A percentile compares a stretch with the other conserved stretches of the same genome.
These are phyloP conservation scores for Eupithecia centaureata DNA, from an alignment of 2,888 invertebrate species.

Conservation along the genomic window DNA sequence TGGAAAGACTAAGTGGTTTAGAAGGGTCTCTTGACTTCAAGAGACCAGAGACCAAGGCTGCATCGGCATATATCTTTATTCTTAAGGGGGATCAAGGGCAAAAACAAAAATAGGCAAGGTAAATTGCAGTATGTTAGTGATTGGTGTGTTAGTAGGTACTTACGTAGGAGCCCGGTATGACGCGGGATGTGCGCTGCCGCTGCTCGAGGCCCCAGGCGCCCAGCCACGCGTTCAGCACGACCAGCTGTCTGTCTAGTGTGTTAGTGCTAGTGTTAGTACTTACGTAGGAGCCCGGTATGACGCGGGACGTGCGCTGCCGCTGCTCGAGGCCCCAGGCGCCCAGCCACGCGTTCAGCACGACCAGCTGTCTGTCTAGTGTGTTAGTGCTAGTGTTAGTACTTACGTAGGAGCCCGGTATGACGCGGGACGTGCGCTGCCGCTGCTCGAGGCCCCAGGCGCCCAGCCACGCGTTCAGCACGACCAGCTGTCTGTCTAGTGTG, in stretches of 20 bases:
- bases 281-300: slow-evolving; percentile 81
- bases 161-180: slow-evolving; percentile 81
- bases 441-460: slow-evolving; percentile 86
- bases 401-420: slow-evolving; percentile 81
- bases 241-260: slow-evolving; percentile 84
- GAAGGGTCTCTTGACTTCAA: too few species aligned
- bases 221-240: slow-evolving; percentile 88
- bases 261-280: too few species aligned
- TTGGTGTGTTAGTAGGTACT: slow-evolving; percentile 24
- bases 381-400: too few species aligned
- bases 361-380: slow-evolving; percentile 84
- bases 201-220: slow-evolving; percentile 86
- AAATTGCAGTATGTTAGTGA: too few species aligned
- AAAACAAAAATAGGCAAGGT: too few species aligned
- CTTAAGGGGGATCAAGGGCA: too few species aligned
- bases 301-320: slow-evolving; percentile 81
- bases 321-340: slow-evolving; percentile 86
- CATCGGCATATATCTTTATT: too few species aligned
- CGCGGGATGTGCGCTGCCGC: slow-evolving; percentile 81
- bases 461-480: slow-evolving; percentile 88
- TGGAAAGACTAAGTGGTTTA: too few species aligned
- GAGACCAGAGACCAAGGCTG: too few species aligned
- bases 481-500: slow-evolving; percentile 84
- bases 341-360: slow-evolving; percentile 88
- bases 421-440: slow-evolving; percentile 81